Evolutionary conservation across 2,888 invertebrate genomes (phyloP).

Genomic region (Acronicta psi): DNA sequence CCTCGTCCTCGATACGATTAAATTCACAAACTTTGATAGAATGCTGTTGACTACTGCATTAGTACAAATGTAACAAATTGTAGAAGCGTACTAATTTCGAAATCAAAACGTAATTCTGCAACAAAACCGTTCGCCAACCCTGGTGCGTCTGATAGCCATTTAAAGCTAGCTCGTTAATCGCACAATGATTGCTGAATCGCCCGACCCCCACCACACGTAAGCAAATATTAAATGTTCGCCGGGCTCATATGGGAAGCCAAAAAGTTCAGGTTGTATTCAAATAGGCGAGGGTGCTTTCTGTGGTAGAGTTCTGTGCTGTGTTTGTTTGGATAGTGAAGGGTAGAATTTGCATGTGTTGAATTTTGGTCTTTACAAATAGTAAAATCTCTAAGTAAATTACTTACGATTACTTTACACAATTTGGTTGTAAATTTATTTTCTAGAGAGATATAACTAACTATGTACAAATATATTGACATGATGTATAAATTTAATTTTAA

Average conservation of each 20-base stretch:
- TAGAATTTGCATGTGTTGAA: background rate
- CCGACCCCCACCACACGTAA: slow-evolving; percentile 30
- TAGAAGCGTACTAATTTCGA: background rate
- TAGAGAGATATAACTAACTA: too few relatives aligned
- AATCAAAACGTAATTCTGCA: too few relatives aligned
- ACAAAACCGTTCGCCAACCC: background rate
- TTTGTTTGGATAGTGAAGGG: slow-evolving; percentile 19
- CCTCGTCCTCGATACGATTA: too few relatives aligned
- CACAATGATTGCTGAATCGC: slow-evolving; percentile 34
- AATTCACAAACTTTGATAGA: too few relatives aligned
- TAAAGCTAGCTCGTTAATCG: slow-evolving; percentile 7
- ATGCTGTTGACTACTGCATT: too few relatives aligned
- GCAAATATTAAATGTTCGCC: slow-evolving; percentile 38
- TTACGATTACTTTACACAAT: too few relatives aligned
- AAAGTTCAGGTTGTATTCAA: slow-evolving; percentile 13
- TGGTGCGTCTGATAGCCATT: slow-evolving; percentile 11
- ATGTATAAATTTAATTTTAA: too few relatives aligned
- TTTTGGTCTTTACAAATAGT: background rate
- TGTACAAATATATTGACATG: too few relatives aligned
- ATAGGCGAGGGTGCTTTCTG: slow-evolving; percentile 10
- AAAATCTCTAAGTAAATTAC: background rate
- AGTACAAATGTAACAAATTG: too few relatives aligned
- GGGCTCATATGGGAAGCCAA: slow-evolving; percentile 1
- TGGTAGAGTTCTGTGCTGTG: background rate
- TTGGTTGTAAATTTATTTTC: too few relatives aligned